A percentile compares a stretch with the other conserved stretches of the same genome.
These are phyloP conservation scores for Pseudococcus viburni DNA, from an alignment of 2,888 invertebrate genomes.

Conservation along the genomic window DNA sequence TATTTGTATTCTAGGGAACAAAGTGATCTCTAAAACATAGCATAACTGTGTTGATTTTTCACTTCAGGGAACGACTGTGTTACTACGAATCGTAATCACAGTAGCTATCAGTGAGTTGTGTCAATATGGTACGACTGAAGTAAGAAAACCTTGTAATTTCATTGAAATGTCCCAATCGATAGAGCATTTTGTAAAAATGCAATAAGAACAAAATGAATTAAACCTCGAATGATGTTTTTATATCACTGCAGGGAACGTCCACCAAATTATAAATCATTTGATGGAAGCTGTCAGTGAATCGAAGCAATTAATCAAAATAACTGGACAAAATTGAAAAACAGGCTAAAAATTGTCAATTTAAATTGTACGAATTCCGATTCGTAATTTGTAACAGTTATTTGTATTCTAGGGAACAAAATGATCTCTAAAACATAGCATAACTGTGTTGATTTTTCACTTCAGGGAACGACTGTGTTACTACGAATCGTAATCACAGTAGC, in stretches of 20 bases:
- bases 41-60: constrained; percentile 8
- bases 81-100: not conserved
- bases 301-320: too few species aligned
- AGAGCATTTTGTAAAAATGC: too few species aligned
- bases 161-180: too few species aligned
- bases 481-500: constrained; percentile 8
- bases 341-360: too few species aligned
- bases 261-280: not conserved
- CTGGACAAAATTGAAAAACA: too few species aligned
- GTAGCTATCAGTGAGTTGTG: constrained; percentile 34
- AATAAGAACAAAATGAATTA: not conserved
- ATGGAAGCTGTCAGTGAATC: constrained; percentile 37
- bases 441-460: not conserved
- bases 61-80: constrained; percentile 46
- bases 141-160: too few species aligned
- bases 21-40: not conserved
- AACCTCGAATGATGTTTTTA: not conserved
- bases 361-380: not conserved
- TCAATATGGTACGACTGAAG: too few species aligned
- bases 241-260: constrained; percentile 51
- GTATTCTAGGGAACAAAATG: not conserved
- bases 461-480: constrained; percentile 22
- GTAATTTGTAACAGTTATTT: not conserved
- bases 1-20: not conserved
- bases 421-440: not conserved